Base-by-base conservation (phyloP, 2,888 invertebrate genomes). In the Agrilus mali region DNA sequence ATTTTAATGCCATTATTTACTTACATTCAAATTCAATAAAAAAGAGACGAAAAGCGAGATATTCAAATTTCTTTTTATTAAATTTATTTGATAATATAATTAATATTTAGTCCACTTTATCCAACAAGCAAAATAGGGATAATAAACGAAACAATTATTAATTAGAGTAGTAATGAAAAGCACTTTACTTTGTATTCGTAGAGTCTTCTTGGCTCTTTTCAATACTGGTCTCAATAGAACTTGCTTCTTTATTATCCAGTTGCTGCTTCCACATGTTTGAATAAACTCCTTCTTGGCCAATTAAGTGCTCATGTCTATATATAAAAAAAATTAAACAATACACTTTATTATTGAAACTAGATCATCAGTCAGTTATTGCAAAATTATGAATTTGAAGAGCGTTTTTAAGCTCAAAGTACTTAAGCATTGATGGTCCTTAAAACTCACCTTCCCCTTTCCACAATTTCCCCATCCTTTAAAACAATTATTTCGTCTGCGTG, bases 401-500 rank as follows among this genome's bases (percentile, higher is more conserved):
- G 12, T 12, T 14, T 16, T 56, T 44, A n/a, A n/a, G n/a, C n/a
- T n/a, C n/a, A n/a, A n/a, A n/a, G n/a, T n/a, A n/a, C n/a, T n/a
- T n/a, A n/a, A n/a, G n/a, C n/a, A n/a, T n/a, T n/a, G n/a, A n/a
- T n/a, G n/a, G n/a, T n/a, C n/a, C n/a, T n/a, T n/a, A 43, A 36
- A 33, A 56, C 56, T 54, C 52, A 64, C 64, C 54, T 56, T 62
- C 96, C 97, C 48, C 89, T 75, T 66, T 97, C 96, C 3, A 86
- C 78, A 50, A 97, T 90, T 63, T 81, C 80, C 2, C 97, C 96
- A 2, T 95, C 89, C 59, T 84, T 82, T 33, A 97, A 67, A 1
- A 97, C 96, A 6, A 96, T 68, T 57, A 97, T 97, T 66, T 92
- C 86, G 69, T 96, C 87, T 0, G 94, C 93, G 64, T 95, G 86